Evolutionary conservation across 2,888 invertebrate species (phyloP), one percentile per base, ranked within the genome.

Genomic region (Cryptus armator): DNA sequence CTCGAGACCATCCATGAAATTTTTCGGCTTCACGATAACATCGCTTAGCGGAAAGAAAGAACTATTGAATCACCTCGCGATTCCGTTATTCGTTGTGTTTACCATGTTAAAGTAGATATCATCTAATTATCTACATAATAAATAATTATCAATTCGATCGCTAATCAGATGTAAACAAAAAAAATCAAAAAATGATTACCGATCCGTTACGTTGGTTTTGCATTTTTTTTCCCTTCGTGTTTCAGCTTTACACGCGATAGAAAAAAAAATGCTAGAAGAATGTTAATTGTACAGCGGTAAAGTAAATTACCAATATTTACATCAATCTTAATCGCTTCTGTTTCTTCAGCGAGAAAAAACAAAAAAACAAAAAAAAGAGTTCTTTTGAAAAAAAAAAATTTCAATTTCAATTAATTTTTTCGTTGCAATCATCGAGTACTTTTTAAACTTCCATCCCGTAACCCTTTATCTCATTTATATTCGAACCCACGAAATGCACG

Each of bases 1-100:
- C 87, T 97, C 10, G 94, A 95, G 71, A 93, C 91, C n/a, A 72
- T 96, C 14, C 94, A 95, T 0, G 96, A 96, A 77, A 94, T 97
- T 79, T 94, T 95, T 67, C 94, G 94, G 88, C 90, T 96, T 68
- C 95, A 95, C 88, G 95, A 96, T 89, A 96, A 96, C 91, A 94
- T 96, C 86, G 94, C 71, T 9, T 83, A 32, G 66, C 43, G 7
- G 10, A 19, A 19, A 32, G 37, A 32, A 32, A n/a, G 1, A 37
- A 32, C 14, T 24, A 5, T 12, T 10, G 37, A n/a, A 64, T 37
- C 16, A 64, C 64, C 24, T 67, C 44, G 48, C 48, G 14, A 10
- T 37, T 37, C n/a, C n/a, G 7, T 75, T 51, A 53, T 37, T 10
- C 62, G 66, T 46, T 64, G 44, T 24, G 43, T 43, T 43, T 53